Conservation (phyloP, 2,888 invertebrate species). For the Netelia fuscicornis region DNA sequence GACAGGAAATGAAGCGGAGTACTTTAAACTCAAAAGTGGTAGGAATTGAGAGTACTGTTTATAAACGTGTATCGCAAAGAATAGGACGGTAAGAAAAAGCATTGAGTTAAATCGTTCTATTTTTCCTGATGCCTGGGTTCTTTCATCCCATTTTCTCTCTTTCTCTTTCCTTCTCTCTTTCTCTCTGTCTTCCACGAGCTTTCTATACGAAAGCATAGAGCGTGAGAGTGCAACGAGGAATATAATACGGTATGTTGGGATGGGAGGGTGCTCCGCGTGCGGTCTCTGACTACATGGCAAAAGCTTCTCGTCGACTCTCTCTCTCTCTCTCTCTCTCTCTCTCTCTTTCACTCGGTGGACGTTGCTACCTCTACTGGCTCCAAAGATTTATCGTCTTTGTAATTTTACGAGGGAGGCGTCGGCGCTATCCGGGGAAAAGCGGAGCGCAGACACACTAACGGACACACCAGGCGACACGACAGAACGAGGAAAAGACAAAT, state of each 20-base stretch:
- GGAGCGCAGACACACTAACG: slow-evolving; percentile 24
- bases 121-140: not conserved
- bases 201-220: not conserved
- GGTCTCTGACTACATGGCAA: slow-evolving; percentile 28
- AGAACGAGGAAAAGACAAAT: slow-evolving; percentile 53
- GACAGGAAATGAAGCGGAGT: not conserved
- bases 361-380: slow-evolving; percentile 7
- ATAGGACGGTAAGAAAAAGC: slow-evolving; percentile 29
- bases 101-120: slow-evolving; percentile 37
- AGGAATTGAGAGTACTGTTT: slow-evolving; percentile 19
- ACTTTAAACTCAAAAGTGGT: not conserved
- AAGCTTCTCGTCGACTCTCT: slow-evolving; percentile 15
- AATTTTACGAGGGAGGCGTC: slow-evolving; percentile 56
- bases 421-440: slow-evolving; percentile 48
- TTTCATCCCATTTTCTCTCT: slow-evolving; percentile 7
- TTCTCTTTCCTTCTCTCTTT: not conserved
- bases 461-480: slow-evolving; percentile 5
- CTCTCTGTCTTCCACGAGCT: too few species aligned
- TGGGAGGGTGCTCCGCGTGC: not conserved
- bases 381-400: slow-evolving; percentile 59
- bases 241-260: not conserved
- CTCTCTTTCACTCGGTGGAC: slow-evolving; percentile 4
- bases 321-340: not conserved
- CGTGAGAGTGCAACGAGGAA: slow-evolving; percentile 4
- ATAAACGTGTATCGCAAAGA: slow-evolving; percentile 8